phyloP scores from a whole-genome alignment of 2,113 vertebrate species.

The Rhodinocichla rosea region DNA sequence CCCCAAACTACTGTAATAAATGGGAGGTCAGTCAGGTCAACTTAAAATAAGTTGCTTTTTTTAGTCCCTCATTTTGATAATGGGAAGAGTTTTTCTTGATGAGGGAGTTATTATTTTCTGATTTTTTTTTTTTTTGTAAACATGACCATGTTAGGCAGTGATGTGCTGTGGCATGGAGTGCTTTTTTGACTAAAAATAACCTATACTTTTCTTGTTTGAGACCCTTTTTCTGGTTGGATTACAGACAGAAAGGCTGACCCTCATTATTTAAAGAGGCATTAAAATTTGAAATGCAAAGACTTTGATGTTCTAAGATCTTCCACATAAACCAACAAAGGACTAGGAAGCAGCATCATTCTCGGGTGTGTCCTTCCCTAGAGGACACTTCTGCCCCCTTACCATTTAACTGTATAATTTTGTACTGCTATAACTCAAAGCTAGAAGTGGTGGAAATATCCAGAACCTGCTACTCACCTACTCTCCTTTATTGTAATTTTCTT shows the following conservation, averaged over 20 bases:
- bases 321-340: neutral
- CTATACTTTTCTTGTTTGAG: neutral
- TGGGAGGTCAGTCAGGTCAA: neutral
- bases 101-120: neutral
- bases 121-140: neutral
- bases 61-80: neutral
- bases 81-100: too few relatives aligned
- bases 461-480: neutral
- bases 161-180: neutral
- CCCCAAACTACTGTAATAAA: neutral
- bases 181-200: neutral
- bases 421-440: neutral
- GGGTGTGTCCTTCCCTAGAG: neutral
- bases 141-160: neutral
- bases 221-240: neutral
- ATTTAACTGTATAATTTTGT: neutral
- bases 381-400: neutral
- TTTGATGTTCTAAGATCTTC: neutral
- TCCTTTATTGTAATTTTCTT: neutral
- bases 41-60: neutral
- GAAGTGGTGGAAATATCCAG: neutral
- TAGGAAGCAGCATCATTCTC: neutral
- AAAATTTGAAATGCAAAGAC: neutral
- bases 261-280: neutral
- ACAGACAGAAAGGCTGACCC: neutral